Conservation (phyloP, 1,140 invertebrate species). For the Macrobrachium rosenbergii region DNA sequence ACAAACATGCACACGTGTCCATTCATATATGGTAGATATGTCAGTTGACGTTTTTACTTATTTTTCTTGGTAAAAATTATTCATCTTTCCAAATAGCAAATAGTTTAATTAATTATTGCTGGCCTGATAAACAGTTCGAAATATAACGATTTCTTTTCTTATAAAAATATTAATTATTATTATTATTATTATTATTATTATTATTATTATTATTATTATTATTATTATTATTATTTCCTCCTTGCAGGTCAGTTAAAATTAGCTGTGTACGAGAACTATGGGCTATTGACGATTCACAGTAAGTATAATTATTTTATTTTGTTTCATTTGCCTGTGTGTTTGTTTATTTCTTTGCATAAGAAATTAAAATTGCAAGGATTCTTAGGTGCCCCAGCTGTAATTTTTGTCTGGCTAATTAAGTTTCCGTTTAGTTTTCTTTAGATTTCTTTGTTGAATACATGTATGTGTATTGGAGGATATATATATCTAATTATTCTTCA, state of each 20-base stretch:
- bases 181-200: background rate
- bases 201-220: background rate
- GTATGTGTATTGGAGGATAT: no score
- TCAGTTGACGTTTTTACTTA: no score
- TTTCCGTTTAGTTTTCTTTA: background rate
- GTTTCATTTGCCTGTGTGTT: no score
- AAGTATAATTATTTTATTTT: slow-evolving; percentile 35
- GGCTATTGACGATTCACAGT: slow-evolving; percentile 66
- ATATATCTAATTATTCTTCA: no score
- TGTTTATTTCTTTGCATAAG: background rate
- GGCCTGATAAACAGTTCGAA: no score
- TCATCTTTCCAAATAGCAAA: no score
- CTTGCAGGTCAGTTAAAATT: slow-evolving; percentile 61
- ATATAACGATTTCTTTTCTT: background rate
- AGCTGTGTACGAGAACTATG: slow-evolving; percentile 65
- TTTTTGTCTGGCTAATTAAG: background rate
- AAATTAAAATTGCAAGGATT: no score
- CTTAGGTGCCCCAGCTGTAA: no score
- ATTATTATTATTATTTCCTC: background rate
- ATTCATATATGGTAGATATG: no score
- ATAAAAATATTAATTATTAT: slow-evolving; percentile 7
- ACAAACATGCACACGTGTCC: no score
- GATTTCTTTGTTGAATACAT: background rate
- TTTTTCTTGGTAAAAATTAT: no score
- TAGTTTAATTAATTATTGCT: no score